phyloP scores from a whole-genome alignment of 1,140 invertebrate species.

The Pachypeltis micranthus region DNA sequence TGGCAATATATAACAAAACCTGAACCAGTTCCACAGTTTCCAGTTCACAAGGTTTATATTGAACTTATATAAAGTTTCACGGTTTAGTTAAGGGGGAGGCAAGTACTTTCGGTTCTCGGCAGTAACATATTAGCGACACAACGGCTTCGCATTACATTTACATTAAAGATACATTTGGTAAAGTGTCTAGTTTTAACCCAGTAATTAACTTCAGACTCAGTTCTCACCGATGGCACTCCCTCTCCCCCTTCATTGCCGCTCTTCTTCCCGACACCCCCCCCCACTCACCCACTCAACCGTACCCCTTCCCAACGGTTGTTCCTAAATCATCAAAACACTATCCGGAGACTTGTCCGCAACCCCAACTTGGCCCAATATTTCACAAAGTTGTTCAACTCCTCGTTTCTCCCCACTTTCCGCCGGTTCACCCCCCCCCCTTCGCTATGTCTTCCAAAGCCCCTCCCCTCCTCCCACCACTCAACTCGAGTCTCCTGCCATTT shows the following conservation, averaged over 20 bases:
- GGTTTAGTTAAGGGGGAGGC: conserved; percentile 16
- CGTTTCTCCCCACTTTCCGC: too few relatives aligned
- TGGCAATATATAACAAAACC: not conserved
- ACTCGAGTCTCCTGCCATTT: not conserved
- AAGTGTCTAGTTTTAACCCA: conserved; percentile 21
- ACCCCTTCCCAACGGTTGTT: not conserved
- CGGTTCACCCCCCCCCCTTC: too few relatives aligned
- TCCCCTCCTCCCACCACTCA: not conserved
- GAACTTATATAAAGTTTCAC: conserved; percentile 17
- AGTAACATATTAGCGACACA: conserved; percentile 15
- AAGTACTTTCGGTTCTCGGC: conserved; percentile 5
- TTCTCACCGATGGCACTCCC: too few relatives aligned
- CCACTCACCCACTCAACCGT: not conserved
- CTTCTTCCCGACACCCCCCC: not conserved
- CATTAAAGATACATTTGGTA: conserved; percentile 22
- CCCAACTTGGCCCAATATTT: conserved; percentile 11
- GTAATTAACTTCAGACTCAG: conserved; percentile 21
- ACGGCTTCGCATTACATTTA: conserved; percentile 19
- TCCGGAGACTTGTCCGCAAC: conserved; percentile 3
- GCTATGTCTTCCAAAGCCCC: too few relatives aligned
- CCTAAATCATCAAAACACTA: conserved; percentile 20
- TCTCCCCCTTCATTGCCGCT: not conserved
- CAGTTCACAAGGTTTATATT: conserved; percentile 14
- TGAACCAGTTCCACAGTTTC: too few relatives aligned
- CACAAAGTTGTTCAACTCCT: conserved; percentile 8